phyloP scores from a whole-genome alignment of 2,113 vertebrate species.

The Orientallactaga bullata region DNA sequence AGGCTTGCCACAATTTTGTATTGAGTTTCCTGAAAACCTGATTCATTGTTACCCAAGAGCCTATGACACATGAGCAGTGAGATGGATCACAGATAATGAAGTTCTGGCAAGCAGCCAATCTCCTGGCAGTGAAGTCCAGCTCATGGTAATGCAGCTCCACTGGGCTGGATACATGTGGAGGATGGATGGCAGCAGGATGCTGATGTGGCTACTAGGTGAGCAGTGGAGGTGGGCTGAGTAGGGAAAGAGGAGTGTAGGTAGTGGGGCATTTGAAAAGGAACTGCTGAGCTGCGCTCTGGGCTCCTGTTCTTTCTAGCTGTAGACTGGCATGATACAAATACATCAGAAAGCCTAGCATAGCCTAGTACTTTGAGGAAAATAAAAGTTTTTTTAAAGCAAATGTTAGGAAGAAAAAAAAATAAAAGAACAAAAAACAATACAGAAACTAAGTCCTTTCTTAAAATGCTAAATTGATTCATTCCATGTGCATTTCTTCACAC shows the following conservation, averaged over 20 bases:
- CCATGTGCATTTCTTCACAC: constrained; percentile 4
- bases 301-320: accelerated
- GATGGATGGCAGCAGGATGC: constrained; percentile 53
- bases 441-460: neutral
- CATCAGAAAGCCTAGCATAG: neutral
- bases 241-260: neutral
- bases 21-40: too few species aligned
- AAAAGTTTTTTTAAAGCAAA: neutral
- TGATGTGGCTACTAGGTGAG: constrained; percentile 59
- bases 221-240: neutral
- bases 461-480: constrained; percentile 19
- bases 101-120: constrained; percentile 53
- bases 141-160: constrained; percentile 51
- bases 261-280: neutral
- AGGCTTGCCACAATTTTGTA: too few species aligned
- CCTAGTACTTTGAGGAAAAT: neutral
- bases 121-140: neutral
- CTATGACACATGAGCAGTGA: constrained; percentile 11
- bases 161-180: constrained; percentile 48
- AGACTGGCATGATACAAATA: neutral
- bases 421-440: neutral
- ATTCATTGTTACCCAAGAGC: constrained; percentile 51
- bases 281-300: neutral
- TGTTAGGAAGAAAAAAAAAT: neutral
- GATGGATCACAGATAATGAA: constrained; percentile 62